These are phyloP conservation scores for Erinaceus europaeus DNA, from an alignment of 2,113 vertebrate species.

Conservation along the genomic window DNA sequence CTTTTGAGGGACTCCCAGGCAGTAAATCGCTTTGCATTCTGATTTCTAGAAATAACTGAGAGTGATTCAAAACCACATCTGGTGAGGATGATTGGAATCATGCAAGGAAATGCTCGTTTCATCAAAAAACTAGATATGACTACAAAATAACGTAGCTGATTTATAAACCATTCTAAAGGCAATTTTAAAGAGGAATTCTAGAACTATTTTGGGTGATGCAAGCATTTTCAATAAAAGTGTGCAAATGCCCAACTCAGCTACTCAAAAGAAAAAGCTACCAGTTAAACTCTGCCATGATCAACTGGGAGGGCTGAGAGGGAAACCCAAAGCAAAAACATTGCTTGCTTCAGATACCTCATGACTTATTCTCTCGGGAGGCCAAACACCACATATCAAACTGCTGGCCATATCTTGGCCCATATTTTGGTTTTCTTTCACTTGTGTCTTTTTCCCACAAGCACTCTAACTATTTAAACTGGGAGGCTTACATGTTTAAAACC, in stretches of 20 bases:
- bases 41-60: slow-evolving; percentile 41
- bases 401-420: not conserved
- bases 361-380: not conserved
- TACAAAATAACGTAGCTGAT: not conserved
- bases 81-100: not conserved
- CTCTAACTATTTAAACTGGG: not conserved
- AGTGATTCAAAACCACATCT: slow-evolving; percentile 26
- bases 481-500: not conserved
- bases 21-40: not conserved
- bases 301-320: not conserved
- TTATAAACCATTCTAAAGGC: slow-evolving; percentile 22
- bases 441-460: not conserved
- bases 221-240: not conserved
- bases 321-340: not conserved
- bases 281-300: not conserved
- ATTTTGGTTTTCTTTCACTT: not conserved
- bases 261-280: not conserved
- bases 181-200: not conserved
- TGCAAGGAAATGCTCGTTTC: not conserved
- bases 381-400: not conserved
- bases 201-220: not conserved
- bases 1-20: not conserved
- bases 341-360: not conserved
- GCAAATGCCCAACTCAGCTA: not conserved
- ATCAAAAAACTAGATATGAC: not conserved